Evolutionary conservation across 2,888 invertebrate species (phyloP), one percentile per base, ranked within the genome.

Genomic region (Bombylius discolor): DNA sequence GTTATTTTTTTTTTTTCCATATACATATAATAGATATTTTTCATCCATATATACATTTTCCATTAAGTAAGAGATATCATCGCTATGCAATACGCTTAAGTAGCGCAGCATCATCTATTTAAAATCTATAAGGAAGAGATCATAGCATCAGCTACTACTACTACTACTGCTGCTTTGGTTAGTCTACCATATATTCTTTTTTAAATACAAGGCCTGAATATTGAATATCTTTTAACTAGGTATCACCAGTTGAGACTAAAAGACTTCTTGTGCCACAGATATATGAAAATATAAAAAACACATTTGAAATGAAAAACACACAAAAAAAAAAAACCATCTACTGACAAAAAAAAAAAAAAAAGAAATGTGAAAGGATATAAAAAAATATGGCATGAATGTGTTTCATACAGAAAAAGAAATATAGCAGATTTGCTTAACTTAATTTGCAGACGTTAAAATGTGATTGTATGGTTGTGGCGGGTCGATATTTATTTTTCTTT

Each of bases 351-450:
- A 39, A 39, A 39, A 9, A 42, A 36, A 50, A 49, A 46, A 48
- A 56, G 49, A 52, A 31, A 52, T 46, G 11, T 42, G 4, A 11
- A 42, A 11, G 12, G 11, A 11, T 11, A 42, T 4, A 42, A 42
- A 42, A 11, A 42, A 42, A 42, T 42, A 36, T 9, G 9, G 9
- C 9, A 36, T 36, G 4, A 8, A 9, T 36, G 36, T 6, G 36
- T 6, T 55, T 49, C 46, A 14, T 13, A 50, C 50, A 46, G 14
- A 49, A 48, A 47, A 52, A 57, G 54, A 52, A 59, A 59, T 57
- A 57, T 57, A 56, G 55, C 58, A 56, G 60, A 58, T 59, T 59
- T 62, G 61, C 60, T 60, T 62, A 63, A 63, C 62, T 62, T 63
- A 63, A 62, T 63, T 63, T 62, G 62, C 59, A 58, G 59, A 59